Conservation (phyloP, 2,113 vertebrate species). For the Malurus cyaneus region DNA sequence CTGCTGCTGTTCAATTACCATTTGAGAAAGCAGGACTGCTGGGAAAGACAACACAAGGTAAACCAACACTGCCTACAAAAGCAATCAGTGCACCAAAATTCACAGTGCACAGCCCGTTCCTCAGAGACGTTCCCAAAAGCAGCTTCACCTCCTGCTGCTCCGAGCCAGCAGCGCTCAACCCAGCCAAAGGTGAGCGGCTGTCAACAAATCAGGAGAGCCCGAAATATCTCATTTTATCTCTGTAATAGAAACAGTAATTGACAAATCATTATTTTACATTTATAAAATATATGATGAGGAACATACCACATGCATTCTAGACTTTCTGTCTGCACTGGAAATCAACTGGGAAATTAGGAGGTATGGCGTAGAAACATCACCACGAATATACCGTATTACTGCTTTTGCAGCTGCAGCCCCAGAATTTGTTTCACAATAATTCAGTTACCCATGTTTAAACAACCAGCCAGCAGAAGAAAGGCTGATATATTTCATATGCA, state of each 20-base stretch:
- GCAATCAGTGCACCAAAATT: neutral
- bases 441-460: constrained; percentile 64
- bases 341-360: constrained; percentile 60
- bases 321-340: constrained; percentile 62
- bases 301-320: constrained; percentile 49
- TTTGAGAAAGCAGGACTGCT: constrained; percentile 25
- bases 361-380: constrained; percentile 37
- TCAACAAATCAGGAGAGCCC: neutral
- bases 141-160: neutral
- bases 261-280: constrained; percentile 50
- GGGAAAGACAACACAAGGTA: constrained; percentile 48
- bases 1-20: constrained; percentile 40
- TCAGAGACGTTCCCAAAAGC: neutral
- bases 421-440: constrained; percentile 68
- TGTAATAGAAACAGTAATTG: constrained; percentile 10
- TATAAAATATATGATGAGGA: constrained; percentile 44
- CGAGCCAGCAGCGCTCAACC: neutral
- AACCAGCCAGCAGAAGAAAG: constrained; percentile 58
- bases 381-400: constrained; percentile 33
- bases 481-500: constrained; percentile 61
- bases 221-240: neutral
- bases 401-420: constrained; percentile 63
- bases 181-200: neutral
- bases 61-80: constrained; percentile 41
- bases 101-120: neutral